Evolutionary conservation across 2,888 invertebrate genomes (phyloP).

Genomic region (Mesopsocus fuscifrons): DNA sequence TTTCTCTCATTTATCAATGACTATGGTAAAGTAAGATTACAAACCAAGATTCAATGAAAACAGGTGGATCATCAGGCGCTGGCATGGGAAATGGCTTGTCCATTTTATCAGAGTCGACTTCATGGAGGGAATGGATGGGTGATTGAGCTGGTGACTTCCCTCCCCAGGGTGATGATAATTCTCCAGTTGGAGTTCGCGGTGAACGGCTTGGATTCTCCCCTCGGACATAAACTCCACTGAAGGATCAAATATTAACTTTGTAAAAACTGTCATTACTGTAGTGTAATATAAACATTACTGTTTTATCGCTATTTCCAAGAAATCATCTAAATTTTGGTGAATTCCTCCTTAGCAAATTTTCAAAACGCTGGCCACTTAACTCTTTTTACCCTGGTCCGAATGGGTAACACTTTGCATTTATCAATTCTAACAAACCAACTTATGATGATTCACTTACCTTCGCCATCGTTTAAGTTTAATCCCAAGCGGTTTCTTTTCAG

Average conservation of each 20-base stretch:
- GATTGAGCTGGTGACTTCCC: background rate
- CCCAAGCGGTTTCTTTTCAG: conserved; percentile 19
- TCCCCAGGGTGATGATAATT: background rate
- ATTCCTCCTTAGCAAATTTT: too few species aligned
- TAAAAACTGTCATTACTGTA: too few species aligned
- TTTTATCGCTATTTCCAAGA: too few species aligned
- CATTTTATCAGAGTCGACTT: background rate
- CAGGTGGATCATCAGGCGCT: conserved; percentile 57
- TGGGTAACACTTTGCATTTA: too few species aligned
- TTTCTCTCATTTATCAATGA: too few species aligned
- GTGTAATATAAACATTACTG: too few species aligned
- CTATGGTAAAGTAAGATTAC: too few species aligned
- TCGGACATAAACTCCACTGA: conserved; percentile 6
- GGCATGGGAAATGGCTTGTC: conserved; percentile 26
- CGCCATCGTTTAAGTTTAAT: conserved; percentile 25
- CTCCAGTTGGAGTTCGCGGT: conserved; percentile 2
- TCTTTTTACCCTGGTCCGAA: too few species aligned
- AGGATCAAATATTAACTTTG: conserved; percentile 4
- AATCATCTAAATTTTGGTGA: too few species aligned
- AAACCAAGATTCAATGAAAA: conserved; percentile 64
- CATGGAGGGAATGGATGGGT: background rate
- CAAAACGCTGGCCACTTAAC: too few species aligned
- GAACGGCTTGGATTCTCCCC: background rate
- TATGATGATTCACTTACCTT: too few species aligned
- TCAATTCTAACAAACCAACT: too few species aligned